Evolutionary conservation across 2,113 vertebrate genomes (phyloP).

Genomic region (Eclectus roratus): DNA sequence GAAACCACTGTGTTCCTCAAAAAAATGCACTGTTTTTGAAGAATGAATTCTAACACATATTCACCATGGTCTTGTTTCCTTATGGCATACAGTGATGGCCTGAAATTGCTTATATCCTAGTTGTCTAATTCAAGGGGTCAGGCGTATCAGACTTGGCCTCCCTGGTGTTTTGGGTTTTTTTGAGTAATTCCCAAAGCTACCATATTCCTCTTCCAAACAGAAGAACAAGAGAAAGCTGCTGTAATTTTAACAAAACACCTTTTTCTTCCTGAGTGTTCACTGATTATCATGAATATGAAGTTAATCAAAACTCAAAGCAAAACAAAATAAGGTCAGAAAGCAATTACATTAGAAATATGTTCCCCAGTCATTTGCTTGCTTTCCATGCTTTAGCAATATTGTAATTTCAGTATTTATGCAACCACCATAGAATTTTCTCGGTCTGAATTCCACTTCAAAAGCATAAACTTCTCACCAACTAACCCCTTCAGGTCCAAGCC

Average conservation of each 20-base stretch:
- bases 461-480: conserved; percentile 11
- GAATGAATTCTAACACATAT: not conserved
- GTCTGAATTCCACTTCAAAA: conserved; percentile 21
- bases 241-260: not conserved
- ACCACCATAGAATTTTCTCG: conserved; percentile 31
- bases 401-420: conserved; percentile 32
- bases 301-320: conserved; percentile 25
- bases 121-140: not conserved
- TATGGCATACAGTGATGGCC: not conserved
- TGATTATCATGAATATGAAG: not conserved
- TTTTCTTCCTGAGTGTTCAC: not conserved
- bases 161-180: not conserved
- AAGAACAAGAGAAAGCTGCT: not conserved
- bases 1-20: not conserved
- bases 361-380: not conserved
- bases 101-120: not conserved
- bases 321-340: not conserved
- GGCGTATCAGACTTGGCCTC: not conserved
- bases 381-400: not conserved
- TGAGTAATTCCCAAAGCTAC: not conserved
- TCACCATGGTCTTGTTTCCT: not conserved
- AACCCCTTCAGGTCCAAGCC: not conserved
- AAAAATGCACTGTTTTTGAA: not conserved
- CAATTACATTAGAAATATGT: not conserved
- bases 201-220: not conserved